Base-by-base conservation (phyloP, 2,888 invertebrate species). In the Tuta absoluta region DNA sequence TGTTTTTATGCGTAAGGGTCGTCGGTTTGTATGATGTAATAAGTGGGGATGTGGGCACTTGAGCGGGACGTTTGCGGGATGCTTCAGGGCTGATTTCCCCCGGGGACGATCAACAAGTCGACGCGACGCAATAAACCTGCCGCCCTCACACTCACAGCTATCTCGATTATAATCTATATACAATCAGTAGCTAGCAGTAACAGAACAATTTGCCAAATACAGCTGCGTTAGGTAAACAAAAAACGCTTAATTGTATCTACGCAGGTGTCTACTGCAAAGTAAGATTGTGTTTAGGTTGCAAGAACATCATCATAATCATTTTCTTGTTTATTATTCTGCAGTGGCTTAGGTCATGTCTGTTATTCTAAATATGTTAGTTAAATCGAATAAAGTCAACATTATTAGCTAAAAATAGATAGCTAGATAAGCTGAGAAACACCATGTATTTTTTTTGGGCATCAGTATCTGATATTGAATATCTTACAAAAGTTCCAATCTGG, bases 91-190 rank as follows among this genome's bases (percentile, higher is more conserved):
- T 81, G 74, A 82, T 86, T 83, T 85, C 86, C 85, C 84, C 69
- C n/a, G 78, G 77, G 85, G 67, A 66, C 74, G 70, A 80, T 85
- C 71, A 70, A 75, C 80, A 75, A 77, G 73, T 80, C 76, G 72
- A 72, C 77, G 75, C 76, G 72, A 72, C 77, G 75, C 78, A 72
- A 69, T 66, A 65, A 73, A 69, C 33, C 33, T 33, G 33, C 69
- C 65, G 65, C 73, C 69, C 71, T 70, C 67, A 67, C 68, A 69
- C 65, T 73, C 33, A 33, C 33, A 33, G n/a, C 33, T 83, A 87
- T 87, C 85, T 79, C 76, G 76, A 86, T 86, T 84, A 78, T 77
- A 84, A 89, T 87, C 85, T 83, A 69, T 71, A 77, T 74, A 75
- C 70, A 80, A 80, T 78, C 76, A 75, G 33, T 71, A 67, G 62